A percentile compares a stretch with the other conserved stretches of the same genome.
These are phyloP conservation scores for Falcaria lacertinaria DNA, from an alignment of 2,888 invertebrate genomes.

Conservation along the genomic window DNA sequence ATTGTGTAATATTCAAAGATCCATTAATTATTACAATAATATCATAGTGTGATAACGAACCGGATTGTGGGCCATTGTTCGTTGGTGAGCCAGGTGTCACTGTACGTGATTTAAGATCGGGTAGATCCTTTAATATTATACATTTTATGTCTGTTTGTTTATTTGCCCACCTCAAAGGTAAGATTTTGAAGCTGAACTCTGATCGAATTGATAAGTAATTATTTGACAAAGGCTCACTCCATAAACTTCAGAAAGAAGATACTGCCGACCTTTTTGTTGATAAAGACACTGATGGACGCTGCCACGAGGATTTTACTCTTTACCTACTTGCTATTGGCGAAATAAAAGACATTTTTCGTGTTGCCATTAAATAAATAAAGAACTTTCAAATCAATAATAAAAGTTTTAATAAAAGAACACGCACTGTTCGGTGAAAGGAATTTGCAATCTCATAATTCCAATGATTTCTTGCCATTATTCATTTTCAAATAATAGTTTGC, in stretches of 20 bases:
- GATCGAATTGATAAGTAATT: too few species aligned
- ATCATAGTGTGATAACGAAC: conserved; percentile 32
- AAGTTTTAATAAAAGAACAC: conserved; percentile 22
- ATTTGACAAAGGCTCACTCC: too few species aligned
- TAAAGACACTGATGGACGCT: too few species aligned
- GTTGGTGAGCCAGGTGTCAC: conserved; percentile 32
- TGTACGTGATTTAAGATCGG: conserved; percentile 37
- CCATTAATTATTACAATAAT: conserved; percentile 51
- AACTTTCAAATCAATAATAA: not conserved
- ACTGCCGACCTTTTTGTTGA: too few species aligned
- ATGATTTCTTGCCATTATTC: conserved; percentile 68
- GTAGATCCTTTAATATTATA: not conserved
- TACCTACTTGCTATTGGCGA: too few species aligned
- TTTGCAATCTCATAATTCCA: conserved; percentile 72
- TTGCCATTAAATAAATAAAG: not conserved
- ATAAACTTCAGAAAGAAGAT: too few species aligned
- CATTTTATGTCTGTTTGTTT: not conserved
- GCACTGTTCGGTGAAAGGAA: conserved; percentile 55
- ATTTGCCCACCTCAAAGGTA: not conserved
- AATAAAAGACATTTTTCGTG: too few species aligned
- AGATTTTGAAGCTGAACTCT: not conserved
- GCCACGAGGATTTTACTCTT: too few species aligned
- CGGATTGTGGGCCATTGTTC: conserved; percentile 39
- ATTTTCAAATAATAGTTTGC: conserved; percentile 75
- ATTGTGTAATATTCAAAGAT: conserved; percentile 33